Evolutionary conservation across 2,113 vertebrate genomes (phyloP).

Genomic region (Misgurnus anguillicaudatus): DNA sequence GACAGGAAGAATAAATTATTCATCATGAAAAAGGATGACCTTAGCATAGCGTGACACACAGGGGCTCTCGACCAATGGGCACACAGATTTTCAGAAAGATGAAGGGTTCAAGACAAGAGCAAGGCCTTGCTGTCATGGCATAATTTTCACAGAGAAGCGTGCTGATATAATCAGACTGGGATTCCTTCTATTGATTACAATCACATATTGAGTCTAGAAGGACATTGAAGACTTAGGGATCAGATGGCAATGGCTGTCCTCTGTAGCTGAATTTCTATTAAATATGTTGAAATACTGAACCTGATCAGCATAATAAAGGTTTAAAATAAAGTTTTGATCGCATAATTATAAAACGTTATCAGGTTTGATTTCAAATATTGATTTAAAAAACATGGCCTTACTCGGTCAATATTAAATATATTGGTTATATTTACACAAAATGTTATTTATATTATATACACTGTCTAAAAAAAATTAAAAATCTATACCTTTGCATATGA

Average conservation of each 20-base stretch:
- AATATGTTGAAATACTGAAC: too few species aligned
- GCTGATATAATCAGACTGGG: conserved; percentile 38
- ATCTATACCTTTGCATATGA: too few species aligned
- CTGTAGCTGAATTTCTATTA: background rate
- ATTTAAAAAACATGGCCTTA: too few species aligned
- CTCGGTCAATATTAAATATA: too few species aligned
- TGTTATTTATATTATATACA: too few species aligned
- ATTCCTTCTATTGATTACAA: conserved; percentile 35
- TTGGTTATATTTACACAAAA: too few species aligned
- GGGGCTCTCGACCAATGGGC: conserved; percentile 35
- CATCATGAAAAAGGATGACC: conserved; percentile 51
- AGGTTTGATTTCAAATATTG: too few species aligned
- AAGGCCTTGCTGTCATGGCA: conserved; percentile 13
- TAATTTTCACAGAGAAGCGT: conserved; percentile 23
- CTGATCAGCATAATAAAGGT: too few species aligned
- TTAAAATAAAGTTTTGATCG: too few species aligned
- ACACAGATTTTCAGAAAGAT: conserved; percentile 38
- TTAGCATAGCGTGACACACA: conserved; percentile 41
- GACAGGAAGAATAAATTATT: conserved; percentile 55
- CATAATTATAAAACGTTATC: too few species aligned
- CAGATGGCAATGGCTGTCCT: background rate
- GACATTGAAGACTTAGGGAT: background rate
- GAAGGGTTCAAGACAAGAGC: conserved; percentile 38
- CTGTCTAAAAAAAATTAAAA: too few species aligned
- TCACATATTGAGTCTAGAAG: conserved; percentile 10